Conservation (phyloP, 2,888 invertebrate species). For the Portevinia maculata region DNA sequence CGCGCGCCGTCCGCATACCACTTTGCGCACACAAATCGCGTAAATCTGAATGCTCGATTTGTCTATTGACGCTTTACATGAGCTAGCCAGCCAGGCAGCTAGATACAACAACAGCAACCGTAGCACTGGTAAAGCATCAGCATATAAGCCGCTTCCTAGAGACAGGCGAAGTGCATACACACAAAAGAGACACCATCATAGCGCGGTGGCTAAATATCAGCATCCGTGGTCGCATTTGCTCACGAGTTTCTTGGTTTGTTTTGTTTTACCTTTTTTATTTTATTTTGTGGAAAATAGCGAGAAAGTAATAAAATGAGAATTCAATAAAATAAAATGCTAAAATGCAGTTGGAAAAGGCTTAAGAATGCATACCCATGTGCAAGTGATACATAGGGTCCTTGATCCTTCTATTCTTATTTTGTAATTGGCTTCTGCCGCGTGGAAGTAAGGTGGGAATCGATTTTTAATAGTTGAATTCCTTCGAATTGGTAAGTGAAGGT, state of each 20-base stretch:
- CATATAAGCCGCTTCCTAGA: constrained; percentile 55
- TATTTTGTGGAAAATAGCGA: constrained; percentile 30
- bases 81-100: constrained; percentile 37
- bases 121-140: constrained; percentile 28
- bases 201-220: constrained; percentile 28
- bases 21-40: constrained; percentile 71
- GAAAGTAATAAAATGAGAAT: constrained; percentile 55
- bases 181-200: constrained; percentile 17
- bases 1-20: constrained; percentile 34
- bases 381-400: constrained; percentile 27
- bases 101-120: constrained; percentile 1
- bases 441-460: not conserved
- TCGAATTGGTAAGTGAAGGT: too few species aligned
- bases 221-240: constrained; percentile 34
- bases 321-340: constrained; percentile 35
- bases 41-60: constrained; percentile 74
- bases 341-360: constrained; percentile 1
- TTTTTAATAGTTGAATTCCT: too few species aligned
- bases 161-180: constrained; percentile 26
- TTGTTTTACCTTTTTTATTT: constrained; percentile 17
- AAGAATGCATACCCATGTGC: too few species aligned
- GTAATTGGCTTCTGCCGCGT: not conserved
- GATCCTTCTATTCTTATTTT: constrained; percentile 33
- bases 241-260: constrained; percentile 15
- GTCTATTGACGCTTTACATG: constrained; percentile 74